Evolutionary conservation across 2,888 invertebrate genomes (phyloP).

Genomic region (Macrophya alboannulata): DNA sequence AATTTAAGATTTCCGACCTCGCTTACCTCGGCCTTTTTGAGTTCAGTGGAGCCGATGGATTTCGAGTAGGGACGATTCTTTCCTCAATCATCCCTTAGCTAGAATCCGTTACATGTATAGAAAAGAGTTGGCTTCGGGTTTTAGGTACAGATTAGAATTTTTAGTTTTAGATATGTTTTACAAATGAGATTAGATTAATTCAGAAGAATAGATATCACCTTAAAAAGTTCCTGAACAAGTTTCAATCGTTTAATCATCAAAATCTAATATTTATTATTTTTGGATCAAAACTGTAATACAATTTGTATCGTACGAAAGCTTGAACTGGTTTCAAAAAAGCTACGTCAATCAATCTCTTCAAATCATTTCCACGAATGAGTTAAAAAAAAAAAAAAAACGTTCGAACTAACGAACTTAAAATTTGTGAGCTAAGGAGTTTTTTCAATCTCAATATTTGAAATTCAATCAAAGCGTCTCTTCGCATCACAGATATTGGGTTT

Average conservation of each 20-base stretch:
- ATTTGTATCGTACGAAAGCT: too few relatives aligned
- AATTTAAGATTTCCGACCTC: conserved; percentile 41
- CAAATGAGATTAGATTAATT: background rate
- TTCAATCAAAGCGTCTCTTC: too few relatives aligned
- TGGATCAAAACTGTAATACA: too few relatives aligned
- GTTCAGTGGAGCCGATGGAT: conserved; percentile 25
- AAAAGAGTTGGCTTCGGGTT: background rate
- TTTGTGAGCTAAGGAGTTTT: too few relatives aligned
- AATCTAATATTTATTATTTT: too few relatives aligned
- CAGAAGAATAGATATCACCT: background rate
- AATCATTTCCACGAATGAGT: too few relatives aligned
- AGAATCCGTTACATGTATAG: background rate
- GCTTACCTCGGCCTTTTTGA: background rate
- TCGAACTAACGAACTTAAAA: too few relatives aligned
- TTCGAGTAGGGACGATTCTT: conserved; percentile 3
- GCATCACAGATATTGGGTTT: too few relatives aligned
- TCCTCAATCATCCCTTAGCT: background rate
- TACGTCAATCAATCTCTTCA: too few relatives aligned
- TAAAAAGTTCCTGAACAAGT: background rate
- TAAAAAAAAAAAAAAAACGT: too few relatives aligned
- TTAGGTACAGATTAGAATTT: background rate
- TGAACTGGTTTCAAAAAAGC: too few relatives aligned
- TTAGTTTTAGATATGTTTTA: background rate
- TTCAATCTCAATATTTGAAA: too few relatives aligned
- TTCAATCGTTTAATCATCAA: background rate